Base-by-base conservation (phyloP, 2,113 vertebrate species). In the Gallinago jamesoni region DNA sequence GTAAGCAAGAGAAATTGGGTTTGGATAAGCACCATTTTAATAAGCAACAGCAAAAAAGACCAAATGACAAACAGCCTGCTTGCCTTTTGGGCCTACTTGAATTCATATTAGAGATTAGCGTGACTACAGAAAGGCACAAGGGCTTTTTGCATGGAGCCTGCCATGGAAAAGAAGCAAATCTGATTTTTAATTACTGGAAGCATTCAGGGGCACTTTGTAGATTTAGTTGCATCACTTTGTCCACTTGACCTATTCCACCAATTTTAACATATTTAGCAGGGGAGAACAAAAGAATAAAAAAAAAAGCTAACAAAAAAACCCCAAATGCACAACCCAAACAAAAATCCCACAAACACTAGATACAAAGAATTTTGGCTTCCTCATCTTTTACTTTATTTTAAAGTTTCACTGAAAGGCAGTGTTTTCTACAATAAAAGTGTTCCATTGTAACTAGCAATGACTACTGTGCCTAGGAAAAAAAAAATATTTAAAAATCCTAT, bases 11-110 rank as follows among this genome's bases (percentile, higher is more conserved):
- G 18, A 85, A 85, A 94, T 6, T 80, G 41, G 53, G 73, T 92
- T 93, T 95, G 50, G 30, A 2, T 83, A 94, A 92, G 60, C 57
- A 89, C 27, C 48, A 72, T 69, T 92, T 92, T 66, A 78, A 92
- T 66, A 94, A 92, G 53, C 69, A 94, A 47, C 6, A 70, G 33
- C 33, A 86, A 64, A 87, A 83, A 52, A 43, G 53, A 62, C n/a
- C 31, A 80, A 62, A 68, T 85, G 55, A 89, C 33, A 62, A 89
- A 47, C 22, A 80, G 59, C 20, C 53, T 52, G 66, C n/a, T 23
- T 89, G 87, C 31, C 62, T 59, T 84, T 57, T 83, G 84, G 30
- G 78, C 15, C 82, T 84, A 60, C 84, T 57, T 55, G 67, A 92
- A 84, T 48, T 78, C 5, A 0, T 47, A 73, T 53, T 66, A 56